Base-by-base conservation (phyloP, 2,113 vertebrate genomes). In the Actenoides lindsayi region DNA sequence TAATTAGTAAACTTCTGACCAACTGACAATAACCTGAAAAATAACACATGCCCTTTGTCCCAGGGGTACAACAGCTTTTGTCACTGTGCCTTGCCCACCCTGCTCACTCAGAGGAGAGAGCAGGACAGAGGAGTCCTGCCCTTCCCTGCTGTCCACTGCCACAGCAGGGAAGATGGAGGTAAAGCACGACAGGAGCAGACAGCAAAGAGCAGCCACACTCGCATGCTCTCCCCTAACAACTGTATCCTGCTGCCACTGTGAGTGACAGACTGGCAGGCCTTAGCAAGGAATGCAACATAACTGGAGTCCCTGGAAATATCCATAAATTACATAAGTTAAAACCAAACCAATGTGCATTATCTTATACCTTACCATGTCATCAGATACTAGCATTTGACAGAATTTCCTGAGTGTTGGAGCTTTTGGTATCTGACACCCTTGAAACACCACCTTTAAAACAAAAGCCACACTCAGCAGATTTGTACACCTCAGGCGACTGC, bases 111-210 rank as follows among this genome's bases (percentile, higher is more conserved):
- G 33, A 37, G 17, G 6, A 39, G 11, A 27, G 7, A 16, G 18
- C 3, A 16, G n/a, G 31, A 13, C 21, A 63, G 39, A 82, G 28
- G 37, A 50, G 15, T 3, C 39, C 16, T 44, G 48, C 42, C 44
- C 16, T 39, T 81, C 44, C 35, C 21, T 23, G 39, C 42, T 60
- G 41, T 62, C 27, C 13, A 17, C 31, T 27, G 31, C 30, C n/a
- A 1, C 44, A 39, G 20, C 2, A 0, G 48, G 7, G 44, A 10
- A 41, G n/a, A 11, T 3, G 8, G 8, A 9, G 15, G 4, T 10
- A 59, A 63, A 51, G 11, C 11, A 4, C 0, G 30, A 28, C 71
- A 37, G n/a, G 19, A 42, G 41, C 50, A 35, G 31, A 59, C 5
- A 85, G n/a, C 1, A 18, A 33, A 69, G 13, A 33, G 21, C n/a